These are phyloP conservation scores for Drosophila hamatofila DNA, from an alignment of 2,888 invertebrate species.

Conservation along the genomic window DNA sequence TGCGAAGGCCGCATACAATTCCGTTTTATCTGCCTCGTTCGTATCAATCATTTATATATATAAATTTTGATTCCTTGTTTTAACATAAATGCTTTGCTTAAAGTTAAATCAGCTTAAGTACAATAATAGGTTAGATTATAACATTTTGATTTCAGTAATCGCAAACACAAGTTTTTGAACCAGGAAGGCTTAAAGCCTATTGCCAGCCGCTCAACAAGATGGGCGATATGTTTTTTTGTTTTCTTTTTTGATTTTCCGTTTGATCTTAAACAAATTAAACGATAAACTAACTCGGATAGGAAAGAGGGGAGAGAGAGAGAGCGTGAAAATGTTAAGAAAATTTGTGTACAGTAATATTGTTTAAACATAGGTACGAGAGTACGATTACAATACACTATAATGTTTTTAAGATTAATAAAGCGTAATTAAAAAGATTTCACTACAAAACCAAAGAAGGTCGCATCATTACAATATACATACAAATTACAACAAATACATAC, in stretches of 20 bases:
- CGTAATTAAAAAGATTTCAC: constrained; percentile 77
- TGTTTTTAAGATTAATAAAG: constrained; percentile 77
- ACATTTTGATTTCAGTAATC: constrained; percentile 65
- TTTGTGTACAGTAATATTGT: constrained; percentile 53
- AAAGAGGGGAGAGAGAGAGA: constrained; percentile 32
- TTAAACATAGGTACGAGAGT: constrained; percentile 70
- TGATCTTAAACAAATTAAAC: constrained; percentile 40
- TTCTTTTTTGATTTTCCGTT: constrained; percentile 56
- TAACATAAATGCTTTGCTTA: constrained; percentile 77
- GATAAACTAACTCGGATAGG: constrained; percentile 50
- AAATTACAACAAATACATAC: constrained; percentile 63
- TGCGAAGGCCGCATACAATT: constrained; percentile 37
- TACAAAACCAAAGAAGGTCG: constrained; percentile 65
- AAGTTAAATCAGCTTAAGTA: constrained; percentile 47
- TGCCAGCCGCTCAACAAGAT: constrained; percentile 46
- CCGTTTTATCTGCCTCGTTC: constrained; percentile 53
- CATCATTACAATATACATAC: constrained; percentile 55
- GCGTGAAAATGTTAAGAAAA: constrained; percentile 41
- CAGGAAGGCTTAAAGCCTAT: constrained; percentile 57
- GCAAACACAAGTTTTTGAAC: constrained; percentile 52
- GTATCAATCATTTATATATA: constrained; percentile 43
- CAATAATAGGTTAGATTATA: constrained; percentile 47
- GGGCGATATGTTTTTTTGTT: constrained; percentile 64
- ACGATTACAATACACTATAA: constrained; percentile 62
- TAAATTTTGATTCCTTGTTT: constrained; percentile 26